Conservation (phyloP, 2,888 invertebrate genomes). For the Hanleya hanleyi region DNA sequence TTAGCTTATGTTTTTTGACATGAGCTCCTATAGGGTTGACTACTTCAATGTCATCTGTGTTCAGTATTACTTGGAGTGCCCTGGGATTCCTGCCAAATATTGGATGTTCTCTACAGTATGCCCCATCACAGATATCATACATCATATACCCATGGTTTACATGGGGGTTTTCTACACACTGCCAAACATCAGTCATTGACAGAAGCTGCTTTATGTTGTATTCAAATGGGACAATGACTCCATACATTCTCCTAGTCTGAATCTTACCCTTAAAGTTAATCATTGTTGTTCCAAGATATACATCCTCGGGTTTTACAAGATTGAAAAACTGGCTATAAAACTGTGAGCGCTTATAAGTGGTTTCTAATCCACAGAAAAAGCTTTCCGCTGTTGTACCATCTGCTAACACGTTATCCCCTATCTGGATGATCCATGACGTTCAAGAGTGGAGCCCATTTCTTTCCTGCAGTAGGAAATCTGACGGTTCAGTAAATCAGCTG, state of each 20-base stretch:
- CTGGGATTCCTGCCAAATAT: slow-evolving; percentile 9
- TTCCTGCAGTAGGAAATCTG: no score
- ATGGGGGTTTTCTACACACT: background rate
- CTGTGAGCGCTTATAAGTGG: no score
- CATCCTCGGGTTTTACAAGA: no score
- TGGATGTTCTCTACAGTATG: background rate
- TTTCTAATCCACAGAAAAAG: no score
- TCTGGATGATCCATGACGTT: no score
- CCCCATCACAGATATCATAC: slow-evolving; percentile 17
- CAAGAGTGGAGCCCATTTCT: background rate
- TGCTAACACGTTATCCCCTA: no score
- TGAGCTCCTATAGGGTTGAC: slow-evolving; percentile 24
- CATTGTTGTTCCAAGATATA: no score
- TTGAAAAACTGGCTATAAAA: no score
- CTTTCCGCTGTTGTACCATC: no score
- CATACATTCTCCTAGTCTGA: background rate
- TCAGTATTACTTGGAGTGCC: slow-evolving; percentile 8
- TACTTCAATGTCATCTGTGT: slow-evolving; percentile 25
- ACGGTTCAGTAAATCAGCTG: no score
- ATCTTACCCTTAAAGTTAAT: background rate
- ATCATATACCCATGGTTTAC: background rate
- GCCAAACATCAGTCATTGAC: slow-evolving; percentile 6
- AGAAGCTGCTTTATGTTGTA: background rate
- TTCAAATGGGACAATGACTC: background rate
- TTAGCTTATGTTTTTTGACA: slow-evolving; percentile 25